Conservation (phyloP, 2,888 invertebrate species). For the Protodeltote pygarga region DNA sequence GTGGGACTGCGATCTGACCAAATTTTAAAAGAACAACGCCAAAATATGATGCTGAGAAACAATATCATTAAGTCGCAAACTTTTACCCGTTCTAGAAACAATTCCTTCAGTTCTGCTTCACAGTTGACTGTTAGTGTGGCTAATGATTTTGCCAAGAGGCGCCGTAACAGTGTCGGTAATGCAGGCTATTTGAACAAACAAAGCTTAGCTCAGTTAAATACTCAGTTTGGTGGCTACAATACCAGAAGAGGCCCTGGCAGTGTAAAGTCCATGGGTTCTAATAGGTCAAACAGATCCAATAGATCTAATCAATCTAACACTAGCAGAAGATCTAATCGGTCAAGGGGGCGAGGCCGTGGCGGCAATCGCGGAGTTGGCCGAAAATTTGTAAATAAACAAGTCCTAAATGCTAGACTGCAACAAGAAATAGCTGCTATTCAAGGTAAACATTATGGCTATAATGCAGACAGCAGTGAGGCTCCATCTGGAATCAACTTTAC, state of each 20-base stretch:
- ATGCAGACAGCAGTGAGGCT: constrained; percentile 44
- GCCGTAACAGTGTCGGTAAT: constrained; percentile 78
- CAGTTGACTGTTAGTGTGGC: constrained; percentile 81
- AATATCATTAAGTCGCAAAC: constrained; percentile 79
- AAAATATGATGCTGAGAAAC: constrained; percentile 64
- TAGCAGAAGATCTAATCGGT: constrained; percentile 65
- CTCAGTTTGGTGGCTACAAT: constrained; percentile 71
- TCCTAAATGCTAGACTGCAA: constrained; percentile 76
- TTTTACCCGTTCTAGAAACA: constrained; percentile 79
- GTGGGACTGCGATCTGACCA: constrained; percentile 82
- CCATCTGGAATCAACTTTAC: constrained; percentile 70
- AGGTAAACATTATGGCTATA: constrained; percentile 65
- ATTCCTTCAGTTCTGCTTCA: constrained; percentile 73
- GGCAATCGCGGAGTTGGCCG: constrained; percentile 69
- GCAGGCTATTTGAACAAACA: constrained; percentile 74
- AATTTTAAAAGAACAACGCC: constrained; percentile 73
- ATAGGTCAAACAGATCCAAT: constrained; percentile 65
- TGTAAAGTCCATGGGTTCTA: constrained; percentile 78
- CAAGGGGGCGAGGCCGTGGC: constrained; percentile 73
- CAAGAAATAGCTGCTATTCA: constrained; percentile 82
- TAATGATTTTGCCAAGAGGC: constrained; percentile 76
- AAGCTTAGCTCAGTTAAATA: constrained; percentile 75
- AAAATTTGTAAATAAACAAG: constrained; percentile 76
- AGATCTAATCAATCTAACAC: constrained; percentile 66
- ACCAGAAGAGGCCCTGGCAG: constrained; percentile 76